Evolutionary conservation across 2,888 invertebrate genomes (phyloP).

Genomic region (Lepas anatifera): DNA sequence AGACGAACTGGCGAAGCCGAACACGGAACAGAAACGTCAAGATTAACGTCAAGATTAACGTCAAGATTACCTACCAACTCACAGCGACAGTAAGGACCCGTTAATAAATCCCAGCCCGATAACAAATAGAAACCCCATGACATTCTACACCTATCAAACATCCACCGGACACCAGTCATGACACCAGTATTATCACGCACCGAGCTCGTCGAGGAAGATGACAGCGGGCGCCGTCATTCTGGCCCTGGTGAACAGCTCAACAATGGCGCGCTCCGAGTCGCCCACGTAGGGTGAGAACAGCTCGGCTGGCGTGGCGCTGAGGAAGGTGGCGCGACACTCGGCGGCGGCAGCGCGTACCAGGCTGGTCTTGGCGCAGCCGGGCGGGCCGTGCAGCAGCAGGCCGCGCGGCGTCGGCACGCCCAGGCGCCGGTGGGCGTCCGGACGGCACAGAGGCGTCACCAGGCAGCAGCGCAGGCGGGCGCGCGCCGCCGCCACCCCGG

Average conservation of each 20-base stretch:
- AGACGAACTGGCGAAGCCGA: no score
- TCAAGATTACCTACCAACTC: no score
- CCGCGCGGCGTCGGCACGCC: constrained; percentile 44
- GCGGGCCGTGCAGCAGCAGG: constrained; percentile 49
- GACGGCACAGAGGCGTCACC: constrained; percentile 40
- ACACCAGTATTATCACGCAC: no score
- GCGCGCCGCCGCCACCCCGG: neutral
- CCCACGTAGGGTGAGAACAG: constrained; percentile 52
- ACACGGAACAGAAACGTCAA: no score
- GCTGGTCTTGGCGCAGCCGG: constrained; percentile 53
- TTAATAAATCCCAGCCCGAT: no score
- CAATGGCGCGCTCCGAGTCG: constrained; percentile 47
- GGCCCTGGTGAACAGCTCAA: constrained; percentile 46
- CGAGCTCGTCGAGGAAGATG: constrained; percentile 52
- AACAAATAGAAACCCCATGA: no score
- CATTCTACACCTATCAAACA: no score
- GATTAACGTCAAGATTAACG: no score
- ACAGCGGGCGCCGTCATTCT: constrained; percentile 46
- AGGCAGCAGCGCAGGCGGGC: neutral
- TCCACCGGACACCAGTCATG: no score
- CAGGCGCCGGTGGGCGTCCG: constrained; percentile 42
- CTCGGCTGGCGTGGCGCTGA: constrained; percentile 47
- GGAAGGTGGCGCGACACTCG: constrained; percentile 42
- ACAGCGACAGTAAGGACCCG: no score
- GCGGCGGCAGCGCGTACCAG: constrained; percentile 46